Conservation (phyloP, 2,888 invertebrate genomes). For the Parochlus steinenii region DNA sequence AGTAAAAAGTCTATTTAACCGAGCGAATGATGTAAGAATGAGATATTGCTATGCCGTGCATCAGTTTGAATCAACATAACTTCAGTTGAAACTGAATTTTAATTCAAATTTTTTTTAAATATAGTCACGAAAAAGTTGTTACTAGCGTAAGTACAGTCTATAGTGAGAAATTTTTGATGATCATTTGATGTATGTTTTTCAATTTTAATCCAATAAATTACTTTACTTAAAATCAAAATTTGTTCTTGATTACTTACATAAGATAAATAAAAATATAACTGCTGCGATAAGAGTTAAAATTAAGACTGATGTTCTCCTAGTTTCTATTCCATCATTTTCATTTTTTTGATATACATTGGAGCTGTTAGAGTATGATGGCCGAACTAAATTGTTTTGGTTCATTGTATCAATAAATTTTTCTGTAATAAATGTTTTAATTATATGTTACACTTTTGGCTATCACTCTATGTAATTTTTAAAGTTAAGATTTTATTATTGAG, state of each 20-base stretch:
- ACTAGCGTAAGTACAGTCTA: neutral
- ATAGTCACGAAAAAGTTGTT: too few relatives aligned
- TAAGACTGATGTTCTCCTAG: slow-evolving; percentile 5
- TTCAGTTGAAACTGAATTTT: too few relatives aligned
- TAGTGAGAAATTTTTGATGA: neutral
- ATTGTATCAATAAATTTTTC: too few relatives aligned
- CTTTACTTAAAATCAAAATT: too few relatives aligned
- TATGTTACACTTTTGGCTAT: slow-evolving; percentile 6
- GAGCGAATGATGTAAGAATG: too few relatives aligned
- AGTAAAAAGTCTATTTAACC: too few relatives aligned
- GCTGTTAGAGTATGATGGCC: slow-evolving; percentile 10
- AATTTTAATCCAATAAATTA: too few relatives aligned
- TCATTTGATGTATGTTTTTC: neutral
- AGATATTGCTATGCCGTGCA: too few relatives aligned
- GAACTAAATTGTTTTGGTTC: slow-evolving; percentile 10
- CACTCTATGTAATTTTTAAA: neutral
- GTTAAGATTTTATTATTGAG: neutral
- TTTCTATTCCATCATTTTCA: neutral
- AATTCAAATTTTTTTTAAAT: too few relatives aligned
- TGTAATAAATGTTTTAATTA: too few relatives aligned
- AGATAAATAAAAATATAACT: slow-evolving; percentile 7
- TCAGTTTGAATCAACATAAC: too few relatives aligned
- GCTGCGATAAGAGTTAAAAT: slow-evolving; percentile 6
- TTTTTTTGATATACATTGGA: neutral
- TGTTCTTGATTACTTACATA: slow-evolving; percentile 8